phyloP scores from a whole-genome alignment of 37 sponge, comb jelly and placozoan genomes.

The Halisarca cf. caerulea region DNA sequence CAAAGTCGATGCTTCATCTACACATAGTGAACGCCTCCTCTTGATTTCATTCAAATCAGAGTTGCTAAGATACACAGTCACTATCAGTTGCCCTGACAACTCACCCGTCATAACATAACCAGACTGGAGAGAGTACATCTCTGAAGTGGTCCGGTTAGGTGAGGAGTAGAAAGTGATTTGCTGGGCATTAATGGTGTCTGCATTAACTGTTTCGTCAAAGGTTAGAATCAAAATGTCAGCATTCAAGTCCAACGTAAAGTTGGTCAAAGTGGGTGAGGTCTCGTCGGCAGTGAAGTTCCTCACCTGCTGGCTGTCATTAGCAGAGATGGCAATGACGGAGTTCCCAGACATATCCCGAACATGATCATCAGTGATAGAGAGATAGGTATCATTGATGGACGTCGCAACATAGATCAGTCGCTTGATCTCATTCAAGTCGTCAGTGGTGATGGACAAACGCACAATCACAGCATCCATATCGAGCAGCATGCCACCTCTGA shows the following conservation, averaged over 20 bases:
- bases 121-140: slow-evolving; percentile 49
- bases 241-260: slow-evolving; percentile 78
- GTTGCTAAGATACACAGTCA: slow-evolving; percentile 63
- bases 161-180: slow-evolving; percentile 59
- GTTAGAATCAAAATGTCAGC: slow-evolving; percentile 64
- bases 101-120: slow-evolving; percentile 41
- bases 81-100: slow-evolving; percentile 55
- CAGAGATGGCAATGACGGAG: slow-evolving; percentile 25
- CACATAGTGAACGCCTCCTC: slow-evolving; percentile 61
- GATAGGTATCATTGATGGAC: slow-evolving; percentile 53
- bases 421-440: slow-evolving; percentile 85
- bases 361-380: slow-evolving; percentile 49
- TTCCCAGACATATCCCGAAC: slow-evolving; percentile 83
- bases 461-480: slow-evolving; percentile 54
- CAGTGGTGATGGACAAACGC: slow-evolving; percentile 39
- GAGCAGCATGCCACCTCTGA: slow-evolving; percentile 61
- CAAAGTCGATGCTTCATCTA: slow-evolving; percentile 40
- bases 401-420: slow-evolving; percentile 71
- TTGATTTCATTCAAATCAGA: slow-evolving; percentile 89
- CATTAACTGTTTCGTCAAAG: slow-evolving; percentile 88
- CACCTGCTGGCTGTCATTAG: slow-evolving; percentile 36
- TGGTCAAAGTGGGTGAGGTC: slow-evolving; percentile 57
- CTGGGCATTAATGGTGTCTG: slow-evolving; percentile 47
- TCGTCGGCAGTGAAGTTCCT: slow-evolving; percentile 59
- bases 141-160: slow-evolving; percentile 1